These are phyloP conservation scores for Danio albolineatus DNA, from an alignment of 2,797 vertebrate species.

Conservation along the genomic window DNA sequence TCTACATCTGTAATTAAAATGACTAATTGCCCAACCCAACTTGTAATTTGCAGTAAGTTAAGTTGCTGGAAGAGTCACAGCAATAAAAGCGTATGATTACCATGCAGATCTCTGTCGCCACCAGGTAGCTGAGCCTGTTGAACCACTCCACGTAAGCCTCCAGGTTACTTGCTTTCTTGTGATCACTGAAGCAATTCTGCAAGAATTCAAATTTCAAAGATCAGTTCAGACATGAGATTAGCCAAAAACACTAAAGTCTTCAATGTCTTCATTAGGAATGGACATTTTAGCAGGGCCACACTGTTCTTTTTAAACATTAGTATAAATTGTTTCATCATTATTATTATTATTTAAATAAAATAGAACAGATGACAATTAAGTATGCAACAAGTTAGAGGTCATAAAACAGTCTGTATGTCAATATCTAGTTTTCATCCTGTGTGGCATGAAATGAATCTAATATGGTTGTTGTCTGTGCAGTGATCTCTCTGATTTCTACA, in stretches of 20 bases:
- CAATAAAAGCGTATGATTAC: conserved; percentile 71
- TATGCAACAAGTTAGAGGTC: too few relatives aligned
- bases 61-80: conserved; percentile 15
- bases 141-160: conserved; percentile 97
- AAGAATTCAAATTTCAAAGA: conserved; percentile 40
- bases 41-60: conserved; percentile 11
- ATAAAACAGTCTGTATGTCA: too few relatives aligned
- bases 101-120: conserved; percentile 96
- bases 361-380: not conserved
- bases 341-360: not conserved
- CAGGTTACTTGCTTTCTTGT: conserved; percentile 89
- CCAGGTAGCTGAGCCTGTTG: conserved; percentile 94
- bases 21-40: conserved; percentile 6
- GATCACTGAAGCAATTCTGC: conserved; percentile 85
- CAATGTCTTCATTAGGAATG: not conserved
- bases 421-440: not conserved
- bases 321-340: too few relatives aligned
- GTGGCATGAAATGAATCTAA: not conserved
- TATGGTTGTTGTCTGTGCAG: not conserved
- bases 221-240: not conserved
- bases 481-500: not conserved
- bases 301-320: not conserved
- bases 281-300: not conserved
- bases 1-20: not conserved
- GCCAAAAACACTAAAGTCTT: too few relatives aligned